Percentiles rank a stretch among this genome's conserved stretches.
Evolutionary conservation across 2,113 vertebrate species (phyloP).

Genomic region (Xenopus tropicalis): DNA sequence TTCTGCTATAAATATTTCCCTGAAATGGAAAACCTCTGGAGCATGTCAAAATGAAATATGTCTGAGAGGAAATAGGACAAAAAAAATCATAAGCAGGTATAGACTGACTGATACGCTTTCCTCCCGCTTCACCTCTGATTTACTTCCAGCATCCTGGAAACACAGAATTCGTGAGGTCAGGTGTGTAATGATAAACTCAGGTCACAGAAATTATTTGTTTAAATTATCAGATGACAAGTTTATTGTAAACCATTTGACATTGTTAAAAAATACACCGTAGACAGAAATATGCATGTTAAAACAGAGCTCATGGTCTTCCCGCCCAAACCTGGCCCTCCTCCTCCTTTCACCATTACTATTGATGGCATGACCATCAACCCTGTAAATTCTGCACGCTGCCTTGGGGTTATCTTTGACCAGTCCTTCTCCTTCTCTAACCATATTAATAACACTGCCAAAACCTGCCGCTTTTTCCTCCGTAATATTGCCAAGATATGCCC

Average conservation of each 20-base stretch:
- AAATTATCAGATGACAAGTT: neutral
- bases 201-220: neutral
- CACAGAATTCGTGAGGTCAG: neutral
- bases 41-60: constrained; percentile 21
- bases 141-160: neutral
- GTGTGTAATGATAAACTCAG: neutral
- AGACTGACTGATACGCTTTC: neutral
- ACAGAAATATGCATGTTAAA: too few relatives aligned
- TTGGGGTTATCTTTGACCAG: too few relatives aligned
- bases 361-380: too few relatives aligned
- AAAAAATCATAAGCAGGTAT: constrained; percentile 7
- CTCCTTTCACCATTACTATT: too few relatives aligned
- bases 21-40: constrained; percentile 15
- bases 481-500: too few relatives aligned
- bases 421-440: too few relatives aligned
- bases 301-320: too few relatives aligned
- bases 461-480: too few relatives aligned
- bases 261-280: too few relatives aligned
- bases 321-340: too few relatives aligned
- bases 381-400: too few relatives aligned
- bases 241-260: neutral
- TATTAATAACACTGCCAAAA: too few relatives aligned
- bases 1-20: constrained; percentile 8
- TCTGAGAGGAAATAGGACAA: neutral
- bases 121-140: neutral